Base-by-base conservation (phyloP, 2,797 vertebrate species). In the Epinephelus coioides region DNA sequence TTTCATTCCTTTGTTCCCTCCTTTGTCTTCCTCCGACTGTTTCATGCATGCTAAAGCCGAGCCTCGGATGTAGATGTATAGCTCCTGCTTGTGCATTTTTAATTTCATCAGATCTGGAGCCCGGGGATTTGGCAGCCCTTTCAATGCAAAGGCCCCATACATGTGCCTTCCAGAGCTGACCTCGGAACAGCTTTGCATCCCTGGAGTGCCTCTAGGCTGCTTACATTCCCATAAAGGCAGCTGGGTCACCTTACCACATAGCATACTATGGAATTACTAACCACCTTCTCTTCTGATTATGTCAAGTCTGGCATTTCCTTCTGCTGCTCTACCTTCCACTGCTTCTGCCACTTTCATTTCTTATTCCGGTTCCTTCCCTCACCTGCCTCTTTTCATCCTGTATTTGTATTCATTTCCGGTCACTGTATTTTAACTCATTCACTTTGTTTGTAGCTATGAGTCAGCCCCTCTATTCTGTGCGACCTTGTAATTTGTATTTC, bases 31-130 rank as follows among this genome's bases (percentile, higher is more conserved):
- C 61, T 64, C 69, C 50, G 6, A 50, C 73, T 78, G 27, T 81
- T 69, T 66, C 13, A 19, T 81, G 73, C 50, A 79, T 79, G 55
- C 60, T 75, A 53, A 64, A 73, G 78, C 81, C 46, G 50, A 56
- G 78, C 82, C 82, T 73, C 2, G 23, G 62, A 88, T 49, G 1
- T 57, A 34, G 49, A 86, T 82, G 73, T 88, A 87, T 69, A 83
- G 69, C 79, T 85, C 77, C 79, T 67, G 60, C 69, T 59, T 77
- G 77, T 89, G 69, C 84, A 89, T 90, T 86, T 90, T 88, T 87
- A 79, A 87, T 92, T 88, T 89, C 61, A 83, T 89, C 76, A 86
- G 84, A 91, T 90, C 79, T 77, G 27, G 19, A 51, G 75, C 78
- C 69, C 8, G 40, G 81, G 86, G 86, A 84, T 81, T 91, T 86